phyloP scores from a whole-genome alignment of 2,888 invertebrate species.

The Leptinotarsa tumamoca region DNA sequence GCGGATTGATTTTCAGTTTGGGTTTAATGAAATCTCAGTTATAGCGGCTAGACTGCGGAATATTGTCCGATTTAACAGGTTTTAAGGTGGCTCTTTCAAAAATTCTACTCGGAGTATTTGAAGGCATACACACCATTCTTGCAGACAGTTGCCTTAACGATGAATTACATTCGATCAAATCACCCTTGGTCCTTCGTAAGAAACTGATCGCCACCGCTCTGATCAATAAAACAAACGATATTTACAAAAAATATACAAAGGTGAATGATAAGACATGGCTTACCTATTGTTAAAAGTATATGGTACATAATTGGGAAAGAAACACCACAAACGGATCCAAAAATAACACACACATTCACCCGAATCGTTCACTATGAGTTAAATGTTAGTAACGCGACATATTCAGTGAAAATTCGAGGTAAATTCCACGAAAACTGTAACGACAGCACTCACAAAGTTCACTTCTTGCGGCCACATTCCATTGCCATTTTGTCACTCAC shows the following conservation, averaged over 20 bases:
- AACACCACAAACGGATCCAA: conserved; percentile 55
- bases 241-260: conserved; percentile 63
- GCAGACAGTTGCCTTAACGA: not conserved
- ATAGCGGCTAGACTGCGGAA: conserved; percentile 10
- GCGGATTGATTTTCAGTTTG: conserved; percentile 46
- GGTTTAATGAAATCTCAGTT: conserved; percentile 20
- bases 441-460: conserved; percentile 64
- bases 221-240: conserved; percentile 58
- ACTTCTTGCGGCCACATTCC: conserved; percentile 65
- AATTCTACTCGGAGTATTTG: conserved; percentile 14
- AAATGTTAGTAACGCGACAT: conserved; percentile 57
- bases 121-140: conserved; percentile 15
- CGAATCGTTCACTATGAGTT: conserved; percentile 53
- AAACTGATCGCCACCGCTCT: conserved; percentile 12
- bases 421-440: conserved; percentile 56
- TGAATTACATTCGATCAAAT: conserved; percentile 38
- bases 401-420: conserved; percentile 56
- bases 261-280: conserved; percentile 67
- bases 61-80: conserved; percentile 22
- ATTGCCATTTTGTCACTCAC: conserved; percentile 68
- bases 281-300: conserved; percentile 67
- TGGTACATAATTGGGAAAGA: conserved; percentile 64
- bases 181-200: conserved; percentile 6
- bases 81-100: conserved; percentile 16
- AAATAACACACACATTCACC: conserved; percentile 56